Conservation (phyloP, 1,140 invertebrate genomes). For the Apis mellifera region Amel_HAv3.1 CM009935.2:8074501-8075000, state of each 20-base stretch:
- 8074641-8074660: constrained; percentile 65
- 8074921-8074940: no score
- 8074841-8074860: neutral
- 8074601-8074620: constrained; percentile 77
- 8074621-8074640: constrained; percentile 54
- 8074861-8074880: no score
- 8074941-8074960: no score
- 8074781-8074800: constrained; percentile 46
- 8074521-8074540: constrained; percentile 68
- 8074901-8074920: no score
- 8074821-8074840: neutral
- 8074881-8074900: no score
- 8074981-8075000: no score
- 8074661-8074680: constrained; percentile 75
- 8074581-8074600: constrained; percentile 76
- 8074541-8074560: constrained; percentile 60
- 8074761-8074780: constrained; percentile 45
- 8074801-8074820: neutral
- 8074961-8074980: no score
- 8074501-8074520: constrained; percentile 2
- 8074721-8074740: constrained; percentile 27
- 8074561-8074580: constrained; percentile 71
- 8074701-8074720: constrained; percentile 70
- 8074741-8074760: constrained; percentile 3
- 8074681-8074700: constrained; percentile 71